These are phyloP conservation scores for Hylaeus anthracinus DNA, from an alignment of 1,140 invertebrate genomes.

Conservation along the genomic window DNA sequence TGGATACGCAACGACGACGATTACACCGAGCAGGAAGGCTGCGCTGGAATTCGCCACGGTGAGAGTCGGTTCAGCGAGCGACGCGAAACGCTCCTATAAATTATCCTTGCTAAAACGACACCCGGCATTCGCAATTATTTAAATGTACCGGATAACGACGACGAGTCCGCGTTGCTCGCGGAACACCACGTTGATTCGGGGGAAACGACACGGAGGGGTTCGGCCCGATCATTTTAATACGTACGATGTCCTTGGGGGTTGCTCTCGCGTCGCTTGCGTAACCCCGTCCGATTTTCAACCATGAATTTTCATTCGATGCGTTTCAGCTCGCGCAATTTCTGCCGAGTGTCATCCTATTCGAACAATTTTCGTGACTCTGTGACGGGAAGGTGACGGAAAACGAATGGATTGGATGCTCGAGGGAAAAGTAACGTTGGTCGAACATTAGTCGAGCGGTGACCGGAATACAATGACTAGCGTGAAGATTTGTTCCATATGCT, in stretches of 20 bases:
- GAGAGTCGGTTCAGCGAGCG: constrained; percentile 56
- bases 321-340: not conserved
- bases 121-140: constrained; percentile 75
- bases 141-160: constrained; percentile 72
- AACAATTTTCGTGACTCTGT: too few species aligned
- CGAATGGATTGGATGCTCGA: too few species aligned
- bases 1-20: constrained; percentile 56
- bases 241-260: not conserved
- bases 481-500: too few species aligned
- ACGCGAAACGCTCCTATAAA: constrained; percentile 72
- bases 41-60: constrained; percentile 68
- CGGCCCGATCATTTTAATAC: constrained; percentile 3
- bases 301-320: not conserved
- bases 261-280: not conserved
- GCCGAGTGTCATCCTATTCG: too few species aligned
- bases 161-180: constrained; percentile 21
- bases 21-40: constrained; percentile 40
- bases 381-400: too few species aligned
- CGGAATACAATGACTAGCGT: too few species aligned
- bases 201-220: not conserved
- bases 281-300: not conserved
- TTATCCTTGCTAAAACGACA: constrained; percentile 72
- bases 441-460: too few species aligned
- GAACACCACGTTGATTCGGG: not conserved
- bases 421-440: too few species aligned